phyloP scores from a whole-genome alignment of 2,113 vertebrate species.

The Gallinago jamesoni region DNA sequence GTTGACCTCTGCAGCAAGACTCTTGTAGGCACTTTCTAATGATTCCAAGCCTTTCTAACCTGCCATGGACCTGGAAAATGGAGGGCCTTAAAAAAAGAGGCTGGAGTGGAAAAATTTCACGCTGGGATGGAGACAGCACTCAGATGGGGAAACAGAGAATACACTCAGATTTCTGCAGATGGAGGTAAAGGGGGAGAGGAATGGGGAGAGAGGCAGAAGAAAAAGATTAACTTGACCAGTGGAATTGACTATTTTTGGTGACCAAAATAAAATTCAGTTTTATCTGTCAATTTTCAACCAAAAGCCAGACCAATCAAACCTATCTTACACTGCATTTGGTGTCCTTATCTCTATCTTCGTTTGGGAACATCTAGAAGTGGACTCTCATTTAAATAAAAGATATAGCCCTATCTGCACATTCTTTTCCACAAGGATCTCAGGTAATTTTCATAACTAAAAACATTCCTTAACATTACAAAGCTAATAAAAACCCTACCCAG shows the following conservation, averaged over 20 bases:
- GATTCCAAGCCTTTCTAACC: not conserved
- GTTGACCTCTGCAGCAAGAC: not conserved
- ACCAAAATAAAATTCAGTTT: not conserved
- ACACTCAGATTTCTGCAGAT: not conserved
- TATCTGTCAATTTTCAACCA: not conserved
- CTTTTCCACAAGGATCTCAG: not conserved
- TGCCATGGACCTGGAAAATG: not conserved
- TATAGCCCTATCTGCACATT: not conserved
- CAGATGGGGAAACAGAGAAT: not conserved
- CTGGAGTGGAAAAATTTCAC: not conserved
- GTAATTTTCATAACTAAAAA: not conserved
- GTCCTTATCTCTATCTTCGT: not conserved
- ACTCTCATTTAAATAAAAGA: not conserved
- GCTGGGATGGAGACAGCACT: not conserved
- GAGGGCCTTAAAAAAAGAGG: not conserved
- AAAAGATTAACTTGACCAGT: not conserved
- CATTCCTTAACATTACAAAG: not conserved
- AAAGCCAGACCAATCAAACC: not conserved
- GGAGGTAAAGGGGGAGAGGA: not conserved
- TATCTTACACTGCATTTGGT: not conserved
- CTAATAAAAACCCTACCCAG: not conserved
- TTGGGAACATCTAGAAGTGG: not conserved
- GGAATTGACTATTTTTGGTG: not conserved
- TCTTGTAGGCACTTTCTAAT: not conserved
- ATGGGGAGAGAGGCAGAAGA: not conserved